Conservation (phyloP, 2,888 invertebrate genomes). For the Eulithis testata region DNA sequence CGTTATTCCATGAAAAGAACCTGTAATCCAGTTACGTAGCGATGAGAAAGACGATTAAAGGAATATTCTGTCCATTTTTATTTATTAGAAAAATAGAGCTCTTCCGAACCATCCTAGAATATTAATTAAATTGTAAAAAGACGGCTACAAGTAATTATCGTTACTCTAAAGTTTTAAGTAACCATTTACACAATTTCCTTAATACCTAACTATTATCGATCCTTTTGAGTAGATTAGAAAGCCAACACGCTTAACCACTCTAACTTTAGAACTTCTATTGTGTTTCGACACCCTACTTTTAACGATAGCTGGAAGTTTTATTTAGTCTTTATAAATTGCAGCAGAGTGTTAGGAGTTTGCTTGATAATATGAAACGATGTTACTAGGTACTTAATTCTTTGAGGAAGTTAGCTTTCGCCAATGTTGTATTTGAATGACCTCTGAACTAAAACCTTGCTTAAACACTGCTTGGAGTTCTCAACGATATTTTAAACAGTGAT, state of each 20-base stretch:
- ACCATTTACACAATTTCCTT: background rate
- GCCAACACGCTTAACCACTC: constrained; percentile 24
- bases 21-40: too few species aligned
- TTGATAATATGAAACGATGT: constrained; percentile 45
- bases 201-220: constrained; percentile 1
- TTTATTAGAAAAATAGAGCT: too few species aligned
- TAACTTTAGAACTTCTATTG: constrained; percentile 20
- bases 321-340: constrained; percentile 57
- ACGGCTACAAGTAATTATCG: background rate
- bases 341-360: constrained; percentile 46
- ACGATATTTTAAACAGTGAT: too few species aligned
- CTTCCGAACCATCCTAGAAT: too few species aligned
- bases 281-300: constrained; percentile 40
- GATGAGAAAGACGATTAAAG: too few species aligned
- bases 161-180: background rate
- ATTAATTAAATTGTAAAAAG: too few species aligned
- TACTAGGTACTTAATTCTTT: constrained; percentile 19
- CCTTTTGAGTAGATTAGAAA: constrained; percentile 7
- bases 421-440: too few species aligned
- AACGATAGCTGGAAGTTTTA: constrained; percentile 45
- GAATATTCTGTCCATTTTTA: too few species aligned
- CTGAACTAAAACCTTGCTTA: too few species aligned
- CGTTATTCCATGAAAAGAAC: too few species aligned
- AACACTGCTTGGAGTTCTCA: too few species aligned
- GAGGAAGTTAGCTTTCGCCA: too few species aligned